These are phyloP conservation scores for cattle (Bos taurus) DNA, from an alignment of 2,113 vertebrate species.

Conservation along the genomic window DNA sequence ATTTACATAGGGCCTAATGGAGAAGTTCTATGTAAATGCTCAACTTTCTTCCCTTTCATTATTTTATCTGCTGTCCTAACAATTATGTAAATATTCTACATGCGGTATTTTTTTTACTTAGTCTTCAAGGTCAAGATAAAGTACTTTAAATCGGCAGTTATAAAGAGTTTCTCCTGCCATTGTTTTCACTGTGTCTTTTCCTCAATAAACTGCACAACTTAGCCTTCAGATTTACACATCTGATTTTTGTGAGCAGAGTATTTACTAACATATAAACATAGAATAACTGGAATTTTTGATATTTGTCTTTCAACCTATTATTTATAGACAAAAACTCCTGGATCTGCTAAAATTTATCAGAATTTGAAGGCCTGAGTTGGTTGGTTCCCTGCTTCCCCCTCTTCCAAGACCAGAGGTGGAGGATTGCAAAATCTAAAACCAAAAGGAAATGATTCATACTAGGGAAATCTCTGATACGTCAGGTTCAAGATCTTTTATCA, in stretches of 20 bases:
- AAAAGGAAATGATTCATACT: conserved; percentile 22
- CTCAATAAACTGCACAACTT: neutral
- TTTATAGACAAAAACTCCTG: neutral
- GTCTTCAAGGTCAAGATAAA: neutral
- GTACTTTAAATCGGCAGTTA: neutral
- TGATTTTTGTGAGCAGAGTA: neutral
- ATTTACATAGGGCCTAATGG: neutral
- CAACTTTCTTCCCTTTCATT: neutral
- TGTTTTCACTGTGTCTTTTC: neutral
- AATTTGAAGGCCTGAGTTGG: neutral
- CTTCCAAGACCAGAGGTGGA: neutral
- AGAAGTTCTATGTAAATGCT: neutral
- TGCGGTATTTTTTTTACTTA: neutral
- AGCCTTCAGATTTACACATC: neutral
- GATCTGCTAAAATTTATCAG: neutral
- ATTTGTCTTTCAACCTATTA: neutral
- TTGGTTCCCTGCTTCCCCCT: neutral
- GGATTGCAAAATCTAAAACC: neutral
- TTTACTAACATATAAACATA: neutral
- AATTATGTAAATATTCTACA: neutral
- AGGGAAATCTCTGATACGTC: neutral
- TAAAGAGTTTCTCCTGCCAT: neutral
- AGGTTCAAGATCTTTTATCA: neutral
- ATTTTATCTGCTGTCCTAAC: neutral
- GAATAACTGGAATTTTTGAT: neutral